phyloP scores from a whole-genome alignment of 1,140 invertebrate species.

The Lanistes nyassanus region DNA sequence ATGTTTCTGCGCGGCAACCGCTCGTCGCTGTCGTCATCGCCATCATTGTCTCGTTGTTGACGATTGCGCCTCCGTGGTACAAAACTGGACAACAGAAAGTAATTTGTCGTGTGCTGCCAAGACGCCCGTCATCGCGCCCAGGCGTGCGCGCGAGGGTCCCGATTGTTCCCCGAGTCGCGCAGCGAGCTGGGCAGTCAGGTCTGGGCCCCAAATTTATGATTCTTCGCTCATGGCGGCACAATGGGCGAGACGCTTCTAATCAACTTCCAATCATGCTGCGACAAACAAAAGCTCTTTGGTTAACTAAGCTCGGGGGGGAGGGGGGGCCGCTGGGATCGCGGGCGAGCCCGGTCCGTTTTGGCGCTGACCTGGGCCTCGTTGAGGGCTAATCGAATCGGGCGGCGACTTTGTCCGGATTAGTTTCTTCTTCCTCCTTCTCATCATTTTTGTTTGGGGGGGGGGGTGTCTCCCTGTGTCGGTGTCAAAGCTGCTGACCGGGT shows the following conservation, averaged over 20 bases:
- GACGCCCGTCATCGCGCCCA: neutral
- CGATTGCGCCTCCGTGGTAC: no score
- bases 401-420: slow-evolving; percentile 15
- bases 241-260: slow-evolving; percentile 34
- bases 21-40: neutral
- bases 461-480: no score
- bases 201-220: neutral
- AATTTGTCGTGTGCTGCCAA: neutral
- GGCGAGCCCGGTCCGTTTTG: neutral
- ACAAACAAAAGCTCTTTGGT: slow-evolving; percentile 37
- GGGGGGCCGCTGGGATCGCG: slow-evolving; percentile 18
- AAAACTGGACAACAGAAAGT: slow-evolving; percentile 8
- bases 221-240: slow-evolving; percentile 20
- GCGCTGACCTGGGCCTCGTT: neutral
- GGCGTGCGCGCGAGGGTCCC: neutral
- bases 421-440: neutral
- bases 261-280: slow-evolving; percentile 35
- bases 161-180: neutral
- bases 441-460: neutral
- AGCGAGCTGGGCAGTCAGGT: neutral
- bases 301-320: slow-evolving; percentile 24
- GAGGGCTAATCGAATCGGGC: slow-evolving; percentile 7
- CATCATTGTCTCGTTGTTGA: neutral
- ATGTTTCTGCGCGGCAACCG: neutral
- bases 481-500: no score